Base-by-base conservation (phyloP, 2,888 invertebrate species). In the Ochropacha duplaris region DNA sequence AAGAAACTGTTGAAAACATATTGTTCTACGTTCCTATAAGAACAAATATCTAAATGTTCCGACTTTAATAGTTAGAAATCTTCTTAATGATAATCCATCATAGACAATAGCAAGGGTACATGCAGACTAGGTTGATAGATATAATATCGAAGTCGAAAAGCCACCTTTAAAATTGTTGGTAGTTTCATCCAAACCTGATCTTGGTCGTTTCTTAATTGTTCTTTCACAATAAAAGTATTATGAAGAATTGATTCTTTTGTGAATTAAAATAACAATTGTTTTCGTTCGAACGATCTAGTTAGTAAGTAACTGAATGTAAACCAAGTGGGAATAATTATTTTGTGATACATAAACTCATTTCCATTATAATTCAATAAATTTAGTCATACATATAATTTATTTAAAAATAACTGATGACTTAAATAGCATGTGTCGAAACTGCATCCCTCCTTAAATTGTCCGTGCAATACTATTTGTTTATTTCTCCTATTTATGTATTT, bases 21-120 rank as follows among this genome's bases (percentile, higher is more conserved):
- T 19, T 44, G 19, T 44, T 44, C 16, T 44, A 44, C 9, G 44
- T 44, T 44, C 44, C 44, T 44, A 44, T 44, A 44, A 9, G 44
- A 44, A n/a, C 44, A 44, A 58, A 63, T 67, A 60, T 69, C 69
- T 61, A 66, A 62, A 60, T 64, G 72, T 65, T 65, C 61, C 58
- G 62, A 60, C 62, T 65, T 65, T 34, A 49, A 22, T 66, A 62
- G 60, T 57, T 62, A 57, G 65, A 67, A 64, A 64, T 44, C 58
- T 66, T 71, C 60, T 62, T 65, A 22, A 31, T 28, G 28, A 11
- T 26, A 26, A 26, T 26, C 5, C 4, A 26, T 26, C 64, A 64
- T 59, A 52, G 64, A 64, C 60, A 62, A 63, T 68, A 39, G 39
- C 16, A 39, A 39, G 16, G 16, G 39, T 44, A 16, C 44, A 9